phyloP scores from a whole-genome alignment of 2,113 vertebrate species.

The Terrapene triunguis region DNA sequence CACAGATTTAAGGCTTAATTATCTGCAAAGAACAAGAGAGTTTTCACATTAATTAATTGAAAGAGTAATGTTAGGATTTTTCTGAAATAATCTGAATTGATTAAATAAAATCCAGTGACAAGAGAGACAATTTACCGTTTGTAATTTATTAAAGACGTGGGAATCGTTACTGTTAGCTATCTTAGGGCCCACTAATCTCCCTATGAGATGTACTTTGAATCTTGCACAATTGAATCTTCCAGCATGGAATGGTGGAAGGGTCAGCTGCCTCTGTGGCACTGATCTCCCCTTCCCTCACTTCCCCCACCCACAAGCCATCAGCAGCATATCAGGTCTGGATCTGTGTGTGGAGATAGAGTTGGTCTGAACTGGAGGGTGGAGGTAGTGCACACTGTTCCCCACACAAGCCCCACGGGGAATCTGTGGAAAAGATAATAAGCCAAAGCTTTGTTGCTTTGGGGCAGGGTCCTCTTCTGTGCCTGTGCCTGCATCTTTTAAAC shows the following conservation, averaged over 20 bases:
- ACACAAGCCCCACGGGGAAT: not conserved
- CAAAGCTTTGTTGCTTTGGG: too few species aligned
- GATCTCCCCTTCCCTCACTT: too few species aligned
- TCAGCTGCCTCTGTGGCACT: too few species aligned
- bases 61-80: not conserved
- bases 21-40: not conserved
- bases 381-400: too few species aligned
- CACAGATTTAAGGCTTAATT: not conserved
- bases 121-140: not conserved
- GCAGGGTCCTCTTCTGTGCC: too few species aligned
- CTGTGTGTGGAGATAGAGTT: too few species aligned
- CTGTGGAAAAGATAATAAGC: too few species aligned
- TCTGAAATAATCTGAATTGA: constrained; percentile 19
- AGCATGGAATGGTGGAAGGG: not conserved
- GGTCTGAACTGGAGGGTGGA: too few species aligned
- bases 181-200: not conserved
- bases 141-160: not conserved
- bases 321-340: too few species aligned
- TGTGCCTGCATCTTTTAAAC: too few species aligned
- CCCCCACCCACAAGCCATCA: too few species aligned
- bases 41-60: constrained; percentile 6
- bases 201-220: not conserved
- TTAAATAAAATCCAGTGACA: constrained; percentile 5
- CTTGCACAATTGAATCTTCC: not conserved
- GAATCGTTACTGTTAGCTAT: not conserved